Percentiles rank a stretch among this genome's conserved stretches.
Evolutionary conservation across 2,888 invertebrate genomes (phyloP).

Genomic region (Blastobasis adustella): DNA sequence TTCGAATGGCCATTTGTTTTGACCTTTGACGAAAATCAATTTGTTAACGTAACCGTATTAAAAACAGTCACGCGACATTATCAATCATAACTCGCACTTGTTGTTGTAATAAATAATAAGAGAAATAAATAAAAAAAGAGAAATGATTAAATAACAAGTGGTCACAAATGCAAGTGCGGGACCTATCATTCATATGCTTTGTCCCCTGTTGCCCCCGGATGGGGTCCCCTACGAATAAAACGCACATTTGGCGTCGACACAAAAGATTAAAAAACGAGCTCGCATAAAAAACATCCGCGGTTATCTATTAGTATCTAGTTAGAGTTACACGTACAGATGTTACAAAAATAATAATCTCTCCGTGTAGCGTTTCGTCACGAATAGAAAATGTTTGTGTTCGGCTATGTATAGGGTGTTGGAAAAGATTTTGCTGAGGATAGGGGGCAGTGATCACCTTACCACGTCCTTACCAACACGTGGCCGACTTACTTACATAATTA

Average conservation of each 20-base stretch:
- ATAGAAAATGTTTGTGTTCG: slow-evolving; percentile 9
- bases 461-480: too few relatives aligned
- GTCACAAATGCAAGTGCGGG: slow-evolving; percentile 49
- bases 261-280: slow-evolving; percentile 63
- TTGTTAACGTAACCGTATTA: neutral
- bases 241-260: slow-evolving; percentile 64
- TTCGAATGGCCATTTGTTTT: slow-evolving; percentile 8
- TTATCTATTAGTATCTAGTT: slow-evolving; percentile 74
- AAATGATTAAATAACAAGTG: slow-evolving; percentile 63
- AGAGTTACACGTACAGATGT: slow-evolving; percentile 67
- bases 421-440: too few relatives aligned
- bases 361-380: slow-evolving; percentile 21
- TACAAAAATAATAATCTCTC: slow-evolving; percentile 64
- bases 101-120: slow-evolving; percentile 29
- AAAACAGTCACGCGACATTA: slow-evolving; percentile 11
- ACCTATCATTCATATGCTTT: slow-evolving; percentile 53
- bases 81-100: slow-evolving; percentile 35
- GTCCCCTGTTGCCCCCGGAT: slow-evolving; percentile 31
- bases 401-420: too few relatives aligned
- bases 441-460: too few relatives aligned
- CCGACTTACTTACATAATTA: too few relatives aligned
- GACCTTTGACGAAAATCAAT: slow-evolving; percentile 5
- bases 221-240: slow-evolving; percentile 60
- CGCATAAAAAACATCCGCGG: slow-evolving; percentile 71
- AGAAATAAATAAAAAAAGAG: slow-evolving; percentile 33